phyloP scores from a whole-genome alignment of 2,888 invertebrate genomes.

The Parapristionchus giblindavisi region DNA sequence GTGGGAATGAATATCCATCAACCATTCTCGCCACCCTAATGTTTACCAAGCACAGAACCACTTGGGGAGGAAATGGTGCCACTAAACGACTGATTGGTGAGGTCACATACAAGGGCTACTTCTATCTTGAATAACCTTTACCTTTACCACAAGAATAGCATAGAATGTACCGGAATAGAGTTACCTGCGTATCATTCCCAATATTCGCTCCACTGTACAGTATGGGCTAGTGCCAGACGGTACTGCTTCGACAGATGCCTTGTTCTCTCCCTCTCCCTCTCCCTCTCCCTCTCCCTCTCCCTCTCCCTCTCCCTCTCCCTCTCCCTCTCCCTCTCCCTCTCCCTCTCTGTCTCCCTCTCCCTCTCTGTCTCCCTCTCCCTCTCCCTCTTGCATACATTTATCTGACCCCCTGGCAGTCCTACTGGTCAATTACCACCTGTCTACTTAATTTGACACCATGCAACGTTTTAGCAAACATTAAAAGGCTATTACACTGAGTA shows the following conservation, averaged over 20 bases:
- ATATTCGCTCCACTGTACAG: no score
- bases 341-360: neutral
- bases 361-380: neutral
- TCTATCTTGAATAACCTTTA: no score
- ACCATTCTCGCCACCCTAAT: no score
- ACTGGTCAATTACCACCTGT: conserved; percentile 8
- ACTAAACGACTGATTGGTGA: no score
- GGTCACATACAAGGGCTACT: no score
- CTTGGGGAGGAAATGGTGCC: no score
- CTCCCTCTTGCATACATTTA: neutral
- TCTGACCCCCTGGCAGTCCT: neutral
- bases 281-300: conserved; percentile 17
- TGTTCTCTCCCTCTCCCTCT: conserved; percentile 5
- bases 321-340: neutral
- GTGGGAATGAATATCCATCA: no score
- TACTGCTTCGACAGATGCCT: neutral
- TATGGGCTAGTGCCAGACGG: neutral
- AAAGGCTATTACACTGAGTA: no score
- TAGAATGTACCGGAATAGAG: no score
- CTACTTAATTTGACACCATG: conserved; percentile 1
- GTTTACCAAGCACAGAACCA: no score
- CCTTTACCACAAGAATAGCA: no score
- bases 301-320: neutral
- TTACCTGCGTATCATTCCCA: no score
- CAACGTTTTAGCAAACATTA: neutral